Evolutionary conservation across 2,888 invertebrate species (phyloP), one percentile per base, ranked within the genome.

Genomic region (Orthosia gothica): DNA sequence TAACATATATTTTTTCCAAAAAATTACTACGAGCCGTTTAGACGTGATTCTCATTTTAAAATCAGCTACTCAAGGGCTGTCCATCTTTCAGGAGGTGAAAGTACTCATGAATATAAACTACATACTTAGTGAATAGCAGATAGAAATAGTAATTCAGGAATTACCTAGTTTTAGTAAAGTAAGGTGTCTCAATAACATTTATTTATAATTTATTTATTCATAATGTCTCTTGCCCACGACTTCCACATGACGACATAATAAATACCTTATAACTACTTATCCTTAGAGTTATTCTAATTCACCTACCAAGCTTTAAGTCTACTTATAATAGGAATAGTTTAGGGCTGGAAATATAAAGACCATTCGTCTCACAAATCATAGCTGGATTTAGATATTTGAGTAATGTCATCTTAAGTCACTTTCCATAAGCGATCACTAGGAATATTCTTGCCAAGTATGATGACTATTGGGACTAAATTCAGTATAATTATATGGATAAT

Each of bases 361-460:
- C 9, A 18, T 69, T 55, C 32, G 3, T 54, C n/a, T 50, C n/a
- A 47, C 45, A 75, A 50, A 54, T 70, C 62, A 45, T 54, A 47
- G 26, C 50, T 32, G 32, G 5, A 52, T 50, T 47, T 76, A 70
- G 55, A 57, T 9, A n/a, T 45, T 32, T 32, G 32, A 32, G 32
- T 32, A 3, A 74, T 26, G 18, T 20, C 59, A 52, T 52, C 45
- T 52, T 49, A 54, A 54, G 49, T 66, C 32, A 59, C 13, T 66
- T 55, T 45, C 59, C 52, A 26, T 61, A 61, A 20, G 20, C 5
- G 61, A 66, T 16, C 23, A 62, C 18, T 18, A 12, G 2, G 11
- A 32, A 32, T 32, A 7, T 52, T n/a, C 59, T 61, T 76, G 75
- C 76, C 76, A 75, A 66, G 1, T 23, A 12, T 4, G 9, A 3